These are phyloP conservation scores for Streptopelia turtur DNA, from an alignment of 2,797 vertebrate genomes.

Conservation along the genomic window DNA sequence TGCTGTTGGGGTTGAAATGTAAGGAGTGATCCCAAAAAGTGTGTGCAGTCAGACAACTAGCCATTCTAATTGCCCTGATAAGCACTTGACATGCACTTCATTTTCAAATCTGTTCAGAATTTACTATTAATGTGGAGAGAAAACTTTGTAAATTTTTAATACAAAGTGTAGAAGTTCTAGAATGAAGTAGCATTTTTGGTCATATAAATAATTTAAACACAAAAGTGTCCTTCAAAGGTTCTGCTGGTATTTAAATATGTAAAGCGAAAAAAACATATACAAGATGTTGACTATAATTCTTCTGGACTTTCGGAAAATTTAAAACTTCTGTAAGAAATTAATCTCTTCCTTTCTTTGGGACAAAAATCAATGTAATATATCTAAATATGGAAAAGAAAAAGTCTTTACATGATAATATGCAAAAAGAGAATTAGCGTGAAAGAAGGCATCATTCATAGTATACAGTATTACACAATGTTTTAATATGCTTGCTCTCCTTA, in stretches of 20 bases:
- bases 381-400: neutral
- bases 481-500: neutral
- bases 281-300: neutral
- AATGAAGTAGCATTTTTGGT: neutral
- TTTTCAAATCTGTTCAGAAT: neutral
- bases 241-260: constrained; percentile 3
- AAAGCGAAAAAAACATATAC: neutral
- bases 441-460: neutral
- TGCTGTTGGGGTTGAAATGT: neutral
- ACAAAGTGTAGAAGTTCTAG: neutral
- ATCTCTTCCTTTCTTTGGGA: neutral
- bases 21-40: neutral
- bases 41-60: neutral
- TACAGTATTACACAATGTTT: neutral
- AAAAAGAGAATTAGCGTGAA: neutral
- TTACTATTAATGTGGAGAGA: neutral
- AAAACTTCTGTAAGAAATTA: neutral
- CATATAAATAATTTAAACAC: neutral
- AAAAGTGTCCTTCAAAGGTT: neutral
- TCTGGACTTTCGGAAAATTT: neutral
- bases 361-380: neutral
- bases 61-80: neutral
- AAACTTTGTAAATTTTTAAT: constrained; percentile 3
- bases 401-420: neutral
- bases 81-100: neutral